Evolutionary conservation across 2,797 vertebrate genomes (phyloP).

Genomic region (Mycteria americana): DNA sequence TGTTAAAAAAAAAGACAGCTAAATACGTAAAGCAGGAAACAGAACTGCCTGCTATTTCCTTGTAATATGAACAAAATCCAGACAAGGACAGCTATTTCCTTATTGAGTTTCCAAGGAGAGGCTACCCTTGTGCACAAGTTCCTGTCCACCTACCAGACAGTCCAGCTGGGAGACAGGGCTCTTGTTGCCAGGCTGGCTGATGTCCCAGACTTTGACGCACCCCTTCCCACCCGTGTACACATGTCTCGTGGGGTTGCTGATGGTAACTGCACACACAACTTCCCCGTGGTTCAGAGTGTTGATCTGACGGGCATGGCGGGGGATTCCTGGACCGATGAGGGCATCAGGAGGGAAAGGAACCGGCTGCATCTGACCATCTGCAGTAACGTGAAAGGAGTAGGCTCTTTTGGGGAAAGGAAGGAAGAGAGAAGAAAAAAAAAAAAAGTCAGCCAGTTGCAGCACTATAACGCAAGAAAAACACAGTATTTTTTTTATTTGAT

Average conservation of each 20-base stretch:
- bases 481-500: not conserved
- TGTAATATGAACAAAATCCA: conserved; percentile 42
- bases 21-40: conserved; percentile 44
- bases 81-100: conserved; percentile 51
- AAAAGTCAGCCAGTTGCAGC: not conserved
- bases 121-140: not conserved
- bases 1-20: not conserved
- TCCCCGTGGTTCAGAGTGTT: conserved; percentile 82
- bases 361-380: conserved; percentile 85
- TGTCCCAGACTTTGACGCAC: conserved; percentile 86
- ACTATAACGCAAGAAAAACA: not conserved
- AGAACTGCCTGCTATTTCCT: conserved; percentile 44
- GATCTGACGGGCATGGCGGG: conserved; percentile 83
- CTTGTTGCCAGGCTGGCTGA: conserved; percentile 85
- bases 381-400: conserved; percentile 84
- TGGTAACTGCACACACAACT: conserved; percentile 83
- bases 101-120: conserved; percentile 43
- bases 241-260: conserved; percentile 84
- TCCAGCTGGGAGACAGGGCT: conserved; percentile 85
- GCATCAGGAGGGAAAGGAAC: conserved; percentile 84
- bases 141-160: conserved; percentile 80
- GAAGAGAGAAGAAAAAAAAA: not conserved
- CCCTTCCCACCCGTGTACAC: conserved; percentile 86
- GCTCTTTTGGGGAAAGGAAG: conserved; percentile 64
- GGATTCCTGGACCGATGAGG: conserved; percentile 82